Conservation (phyloP, 2,888 invertebrate species). For the Drymonia ruficornis region DNA sequence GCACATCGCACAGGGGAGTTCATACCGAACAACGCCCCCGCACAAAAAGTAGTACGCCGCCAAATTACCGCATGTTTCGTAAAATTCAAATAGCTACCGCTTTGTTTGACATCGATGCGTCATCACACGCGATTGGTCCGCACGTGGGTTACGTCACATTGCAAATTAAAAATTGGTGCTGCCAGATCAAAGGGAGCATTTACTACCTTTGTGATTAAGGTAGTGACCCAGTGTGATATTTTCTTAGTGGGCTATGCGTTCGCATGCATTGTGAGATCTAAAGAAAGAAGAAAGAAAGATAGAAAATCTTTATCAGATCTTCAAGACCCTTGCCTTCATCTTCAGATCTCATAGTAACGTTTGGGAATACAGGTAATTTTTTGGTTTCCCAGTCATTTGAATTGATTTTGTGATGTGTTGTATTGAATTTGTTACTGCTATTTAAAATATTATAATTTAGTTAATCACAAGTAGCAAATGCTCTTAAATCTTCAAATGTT, state of each 20-base stretch:
- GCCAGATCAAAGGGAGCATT: slow-evolving; percentile 12
- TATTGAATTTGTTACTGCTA: too few relatives aligned
- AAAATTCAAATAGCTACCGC: slow-evolving; percentile 18
- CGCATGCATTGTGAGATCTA: too few relatives aligned
- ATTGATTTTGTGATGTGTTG: too few relatives aligned
- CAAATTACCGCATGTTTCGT: slow-evolving; percentile 17
- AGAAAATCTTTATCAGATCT: too few relatives aligned
- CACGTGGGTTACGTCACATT: slow-evolving; percentile 21
- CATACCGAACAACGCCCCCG: neutral
- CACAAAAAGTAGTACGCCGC: slow-evolving; percentile 7
- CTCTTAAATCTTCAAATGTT: slow-evolving; percentile 15
- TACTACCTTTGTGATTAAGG: slow-evolving; percentile 13
- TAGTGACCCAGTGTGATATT: slow-evolving; percentile 12
- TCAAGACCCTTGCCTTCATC: too few relatives aligned
- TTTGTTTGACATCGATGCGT: slow-evolving; percentile 13
- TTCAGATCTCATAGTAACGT: too few relatives aligned
- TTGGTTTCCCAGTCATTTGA: too few relatives aligned
- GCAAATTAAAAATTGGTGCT: slow-evolving; percentile 17
- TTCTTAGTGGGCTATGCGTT: too few relatives aligned
- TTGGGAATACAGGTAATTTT: too few relatives aligned
- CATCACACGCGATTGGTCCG: slow-evolving; percentile 15
- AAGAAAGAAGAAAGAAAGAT: too few relatives aligned
- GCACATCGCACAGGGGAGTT: too few relatives aligned
- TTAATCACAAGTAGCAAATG: neutral
- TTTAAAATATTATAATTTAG: too few relatives aligned